These are phyloP conservation scores for Drosophila borealis DNA, from an alignment of 2,888 invertebrate species.

Conservation along the genomic window DNA sequence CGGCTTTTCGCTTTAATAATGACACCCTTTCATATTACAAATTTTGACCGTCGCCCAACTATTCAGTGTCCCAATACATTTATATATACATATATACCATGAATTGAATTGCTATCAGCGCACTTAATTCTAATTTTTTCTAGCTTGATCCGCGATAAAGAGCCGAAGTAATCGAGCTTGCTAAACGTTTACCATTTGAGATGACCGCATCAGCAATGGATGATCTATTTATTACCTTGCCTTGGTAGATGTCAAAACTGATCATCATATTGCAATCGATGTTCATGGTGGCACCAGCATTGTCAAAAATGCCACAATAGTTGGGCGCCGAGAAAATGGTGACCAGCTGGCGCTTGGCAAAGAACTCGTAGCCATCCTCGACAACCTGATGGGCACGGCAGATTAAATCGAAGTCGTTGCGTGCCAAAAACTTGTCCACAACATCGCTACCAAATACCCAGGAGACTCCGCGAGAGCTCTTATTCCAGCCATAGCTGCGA, in stretches of 20 bases:
- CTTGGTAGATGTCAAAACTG: slow-evolving; percentile 87
- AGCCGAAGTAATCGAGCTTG: not conserved
- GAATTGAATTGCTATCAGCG: too few species aligned
- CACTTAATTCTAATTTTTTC: too few species aligned
- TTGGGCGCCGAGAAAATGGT: slow-evolving; percentile 93
- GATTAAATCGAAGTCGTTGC: slow-evolving; percentile 97
- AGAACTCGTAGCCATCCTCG: slow-evolving; percentile 98
- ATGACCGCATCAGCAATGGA: not conserved
- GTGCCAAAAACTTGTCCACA: slow-evolving; percentile 86
- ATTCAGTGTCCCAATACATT: not conserved
- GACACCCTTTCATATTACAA: not conserved
- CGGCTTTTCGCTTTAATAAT: not conserved
- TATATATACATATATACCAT: not conserved
- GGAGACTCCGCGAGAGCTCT: slow-evolving; percentile 88
- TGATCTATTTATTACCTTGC: not conserved
- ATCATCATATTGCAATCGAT: slow-evolving; percentile 98
- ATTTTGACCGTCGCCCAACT: not conserved
- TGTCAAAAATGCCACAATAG: slow-evolving; percentile 92
- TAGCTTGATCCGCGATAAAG: not conserved
- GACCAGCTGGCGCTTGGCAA: slow-evolving; percentile 96
- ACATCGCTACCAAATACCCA: slow-evolving; percentile 91
- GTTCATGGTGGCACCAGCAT: slow-evolving; percentile 96
- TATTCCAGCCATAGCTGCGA: slow-evolving; percentile 98
- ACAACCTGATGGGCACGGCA: slow-evolving; percentile 97
- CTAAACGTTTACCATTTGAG: not conserved